phyloP scores from a whole-genome alignment of 2,888 invertebrate species.

The Phasia obesa region DNA sequence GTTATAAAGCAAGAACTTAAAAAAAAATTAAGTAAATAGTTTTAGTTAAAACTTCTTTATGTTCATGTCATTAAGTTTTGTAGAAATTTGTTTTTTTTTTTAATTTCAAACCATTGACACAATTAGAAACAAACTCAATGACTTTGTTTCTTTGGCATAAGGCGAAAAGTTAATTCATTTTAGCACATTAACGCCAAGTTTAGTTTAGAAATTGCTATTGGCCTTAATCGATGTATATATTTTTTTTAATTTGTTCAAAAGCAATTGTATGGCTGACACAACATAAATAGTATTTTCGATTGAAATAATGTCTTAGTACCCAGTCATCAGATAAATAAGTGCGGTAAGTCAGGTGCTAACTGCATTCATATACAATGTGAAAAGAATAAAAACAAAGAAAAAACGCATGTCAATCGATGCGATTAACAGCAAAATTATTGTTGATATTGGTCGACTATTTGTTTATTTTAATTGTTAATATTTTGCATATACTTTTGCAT shows the following conservation, averaged over 20 bases:
- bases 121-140: not conserved
- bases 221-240: conserved; percentile 60
- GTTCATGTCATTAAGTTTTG: too few relatives aligned
- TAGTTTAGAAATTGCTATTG: conserved; percentile 59
- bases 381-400: conserved; percentile 1
- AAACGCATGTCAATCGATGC: conserved; percentile 7
- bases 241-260: conserved; percentile 24
- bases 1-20: too few relatives aligned
- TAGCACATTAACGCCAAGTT: conserved; percentile 20
- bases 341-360: conserved; percentile 40
- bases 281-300: conserved; percentile 55
- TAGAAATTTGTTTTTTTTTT: not conserved
- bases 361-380: conserved; percentile 18
- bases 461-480: too few relatives aligned
- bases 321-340: conserved; percentile 42
- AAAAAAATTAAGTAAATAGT: not conserved
- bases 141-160: not conserved
- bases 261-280: conserved; percentile 56
- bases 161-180: conserved; percentile 10
- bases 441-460: not conserved
- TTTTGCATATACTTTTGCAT: too few relatives aligned
- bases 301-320: conserved; percentile 53
- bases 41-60: too few relatives aligned
- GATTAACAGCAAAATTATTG: not conserved
- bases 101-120: conserved; percentile 16